Conservation (phyloP, 2,797 vertebrate species). For the Emydoidea blandingii region DNA sequence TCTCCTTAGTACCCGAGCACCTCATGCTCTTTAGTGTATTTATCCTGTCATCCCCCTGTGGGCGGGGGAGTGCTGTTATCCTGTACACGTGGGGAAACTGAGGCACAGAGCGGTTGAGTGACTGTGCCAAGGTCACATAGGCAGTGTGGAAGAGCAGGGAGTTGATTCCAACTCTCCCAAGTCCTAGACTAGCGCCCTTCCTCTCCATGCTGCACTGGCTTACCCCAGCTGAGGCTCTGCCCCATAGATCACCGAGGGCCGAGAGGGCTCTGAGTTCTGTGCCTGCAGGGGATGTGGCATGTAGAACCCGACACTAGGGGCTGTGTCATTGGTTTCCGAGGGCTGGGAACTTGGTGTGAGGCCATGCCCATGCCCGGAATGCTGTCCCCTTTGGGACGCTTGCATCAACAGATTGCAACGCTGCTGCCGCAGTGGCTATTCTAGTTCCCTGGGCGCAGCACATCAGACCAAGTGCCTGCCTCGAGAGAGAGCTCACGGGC, state of each 20-base stretch:
- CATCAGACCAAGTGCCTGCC: not conserved
- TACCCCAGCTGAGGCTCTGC: not conserved
- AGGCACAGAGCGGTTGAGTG: not conserved
- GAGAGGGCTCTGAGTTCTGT: not conserved
- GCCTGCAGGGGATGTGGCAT: not conserved
- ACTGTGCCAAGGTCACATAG: not conserved
- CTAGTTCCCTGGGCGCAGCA: accelerated
- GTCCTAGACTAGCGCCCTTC: not conserved
- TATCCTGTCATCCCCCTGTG: not conserved
- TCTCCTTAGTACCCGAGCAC: not conserved
- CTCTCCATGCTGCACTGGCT: not conserved
- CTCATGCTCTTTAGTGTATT: not conserved
- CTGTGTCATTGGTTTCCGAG: not conserved
- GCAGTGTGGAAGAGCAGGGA: not conserved
- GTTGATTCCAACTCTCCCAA: not conserved
- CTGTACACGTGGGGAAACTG: not conserved
- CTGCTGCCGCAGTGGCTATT: not conserved
- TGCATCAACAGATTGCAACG: not conserved
- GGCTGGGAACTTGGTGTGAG: not conserved
- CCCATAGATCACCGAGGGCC: not conserved
- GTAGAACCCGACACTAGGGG: too few relatives aligned
- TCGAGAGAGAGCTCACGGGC: not conserved
- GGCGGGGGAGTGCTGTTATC: not conserved
- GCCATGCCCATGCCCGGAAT: not conserved
- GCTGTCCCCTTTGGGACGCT: not conserved